phyloP scores from a whole-genome alignment of 2,888 invertebrate species.

The Cephonodes hylas region DNA sequence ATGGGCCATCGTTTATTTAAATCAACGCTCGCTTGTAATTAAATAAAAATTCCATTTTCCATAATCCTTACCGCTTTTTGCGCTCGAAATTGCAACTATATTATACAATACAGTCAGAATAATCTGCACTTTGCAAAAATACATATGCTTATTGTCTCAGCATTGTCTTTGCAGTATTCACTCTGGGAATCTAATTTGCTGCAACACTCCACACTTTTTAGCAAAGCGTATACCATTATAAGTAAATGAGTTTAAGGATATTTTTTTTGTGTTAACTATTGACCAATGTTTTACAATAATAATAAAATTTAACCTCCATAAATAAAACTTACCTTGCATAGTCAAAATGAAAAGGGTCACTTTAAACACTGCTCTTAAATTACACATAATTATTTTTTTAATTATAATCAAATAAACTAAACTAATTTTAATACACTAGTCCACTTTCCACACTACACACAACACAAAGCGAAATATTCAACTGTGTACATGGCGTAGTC shows the following conservation, averaged over 20 bases:
- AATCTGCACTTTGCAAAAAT: background rate
- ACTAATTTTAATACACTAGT: background rate
- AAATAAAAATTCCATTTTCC: background rate
- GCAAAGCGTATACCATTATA: no score
- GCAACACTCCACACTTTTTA: no score
- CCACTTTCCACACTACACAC: constrained; percentile 31
- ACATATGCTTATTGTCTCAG: no score
- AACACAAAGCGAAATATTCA: constrained; percentile 25
- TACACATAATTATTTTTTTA: constrained; percentile 37
- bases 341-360: constrained; percentile 41
- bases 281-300: no score
- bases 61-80: background rate
- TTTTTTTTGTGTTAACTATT: no score
- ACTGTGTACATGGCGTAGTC: constrained; percentile 21
- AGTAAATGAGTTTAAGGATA: no score
- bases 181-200: no score
- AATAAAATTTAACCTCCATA: no score
- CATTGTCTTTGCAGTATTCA: no score
- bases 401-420: constrained; percentile 29
- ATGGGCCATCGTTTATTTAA: background rate
- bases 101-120: background rate
- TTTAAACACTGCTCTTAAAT: constrained; percentile 34
- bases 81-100: background rate
- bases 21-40: background rate
- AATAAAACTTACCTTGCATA: constrained; percentile 49